Base-by-base conservation (phyloP, 2,797 vertebrate genomes). In the Chelidonichthys spinosus region DNA sequence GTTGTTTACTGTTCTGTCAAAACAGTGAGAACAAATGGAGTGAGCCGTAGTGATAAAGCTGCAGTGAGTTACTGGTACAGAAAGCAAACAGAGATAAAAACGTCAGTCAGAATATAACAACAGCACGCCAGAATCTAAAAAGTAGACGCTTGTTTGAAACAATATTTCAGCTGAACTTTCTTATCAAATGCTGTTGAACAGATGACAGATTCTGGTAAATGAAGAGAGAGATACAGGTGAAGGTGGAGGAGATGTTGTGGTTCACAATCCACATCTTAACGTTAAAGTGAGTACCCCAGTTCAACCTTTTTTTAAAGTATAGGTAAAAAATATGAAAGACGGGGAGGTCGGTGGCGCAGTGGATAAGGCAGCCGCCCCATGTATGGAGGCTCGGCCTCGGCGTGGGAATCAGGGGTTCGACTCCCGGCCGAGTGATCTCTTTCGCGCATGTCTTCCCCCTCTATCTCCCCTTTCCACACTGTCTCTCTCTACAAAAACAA, bases 1-100 rank as follows among this genome's bases (percentile, higher is more conserved):
- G 47, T 14, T 40, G 61, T 82, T 74, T 74, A 43, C 40, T 35
- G 61, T 35, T 47, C 52, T 66, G 73, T 69, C 58, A 70, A 55
- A 76, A 62, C 42, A 64, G 53, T 0, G 32, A 43, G 37, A 62
- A 53, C 71, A 74, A 33, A 74, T 11, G 36, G 10, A 49, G 53
- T 42, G 53, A 56, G 36, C 60, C 25, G 43, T 17, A 2, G 52
- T 40, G 76, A 72, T 58, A 39, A 66, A 53, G 11, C 36, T 14
- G 39, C 42, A 2, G 17, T 35, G 36, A 39, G 36, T 58, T 67
- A 37, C 63, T 67, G 72, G 17, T 11, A 25, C 64, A 47, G 32
- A 63, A 54, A 39, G 55, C 64, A 47, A n/a, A 63, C 49, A 39
- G 55, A 2, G 7, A 55, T 5, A 36, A 35, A 35, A 11, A 35